Evolutionary conservation across 2,888 invertebrate genomes (phyloP), one percentile per base, ranked within the genome.

Genomic region (Megaustenia siamemsis): DNA sequence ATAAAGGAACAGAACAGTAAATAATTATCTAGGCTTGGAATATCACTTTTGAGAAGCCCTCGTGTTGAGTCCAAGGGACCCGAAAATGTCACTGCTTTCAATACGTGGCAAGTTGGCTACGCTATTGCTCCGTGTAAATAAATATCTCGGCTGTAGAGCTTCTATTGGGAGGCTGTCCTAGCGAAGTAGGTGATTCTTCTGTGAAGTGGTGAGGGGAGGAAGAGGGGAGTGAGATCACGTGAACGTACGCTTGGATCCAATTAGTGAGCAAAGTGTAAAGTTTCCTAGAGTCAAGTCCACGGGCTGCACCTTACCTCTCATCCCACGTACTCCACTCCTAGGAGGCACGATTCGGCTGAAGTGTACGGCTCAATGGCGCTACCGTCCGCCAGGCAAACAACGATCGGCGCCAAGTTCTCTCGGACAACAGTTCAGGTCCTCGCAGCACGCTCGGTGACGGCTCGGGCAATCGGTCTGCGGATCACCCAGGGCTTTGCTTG

Each of bases 381-480:
- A 75, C 75, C 78, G 83, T 68, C 83, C 77, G 56, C 38, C 66
- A 68, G 78, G 83, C 83, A 83, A 83, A 83, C 78, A 78, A 53
- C 28, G 76, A 56, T 53, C 56, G 83, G 75, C 77, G 83, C 78
- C 69, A 49, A 76, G 83, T 83, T 83, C 78, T 56, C 78, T 78
- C 49, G 77, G 83, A 60, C 77, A 83, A 83, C 83, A 83, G 77
- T 4, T 28, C 43, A 28, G 40, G 56, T 28, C 83, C 53, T 60
- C 24, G 24, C 77, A 69, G 77, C 83, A 78, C 76, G 68, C 78
- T 77, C 77, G 78, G 83, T 83, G 83, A 78, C 83, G 83, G 60
- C 83, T 68, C 69, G 77, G 56, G 78, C 83, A 69, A 83, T 83
- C 83, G 77, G 77, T 56, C 68, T 15, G 71, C 69, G 78, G 83